Evolutionary conservation across 1,140 invertebrate genomes (phyloP).

Genomic region (Ceratina japonica): DNA sequence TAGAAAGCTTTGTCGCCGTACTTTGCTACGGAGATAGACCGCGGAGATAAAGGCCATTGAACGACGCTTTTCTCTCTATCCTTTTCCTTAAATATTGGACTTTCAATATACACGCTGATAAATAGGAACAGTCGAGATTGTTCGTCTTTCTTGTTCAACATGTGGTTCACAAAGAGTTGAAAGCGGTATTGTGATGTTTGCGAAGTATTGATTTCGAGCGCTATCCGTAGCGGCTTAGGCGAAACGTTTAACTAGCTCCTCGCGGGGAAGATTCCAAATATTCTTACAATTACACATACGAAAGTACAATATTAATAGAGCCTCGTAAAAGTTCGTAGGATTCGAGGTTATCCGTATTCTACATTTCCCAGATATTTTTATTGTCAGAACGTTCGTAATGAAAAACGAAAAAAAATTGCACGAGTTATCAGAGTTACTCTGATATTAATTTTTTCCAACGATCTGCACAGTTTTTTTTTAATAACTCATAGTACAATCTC

Average conservation of each 20-base stretch:
- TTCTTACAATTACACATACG: too few species aligned
- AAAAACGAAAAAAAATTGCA: too few species aligned
- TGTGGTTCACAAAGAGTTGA: slow-evolving; percentile 21
- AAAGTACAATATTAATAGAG: neutral
- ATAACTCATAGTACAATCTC: too few species aligned
- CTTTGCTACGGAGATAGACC: slow-evolving; percentile 29
- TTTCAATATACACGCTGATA: slow-evolving; percentile 26
- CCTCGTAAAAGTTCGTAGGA: too few species aligned
- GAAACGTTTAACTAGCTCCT: neutral
- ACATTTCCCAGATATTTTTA: too few species aligned
- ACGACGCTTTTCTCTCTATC: slow-evolving; percentile 18
- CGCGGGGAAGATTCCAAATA: neutral
- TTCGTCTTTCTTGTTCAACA: slow-evolving; percentile 13
- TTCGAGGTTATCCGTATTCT: too few species aligned
- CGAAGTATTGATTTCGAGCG: slow-evolving; percentile 3
- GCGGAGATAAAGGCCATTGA: slow-evolving; percentile 27
- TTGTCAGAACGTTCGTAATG: too few species aligned
- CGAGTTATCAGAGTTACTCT: too few species aligned
- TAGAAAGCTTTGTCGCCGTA: slow-evolving; percentile 18
- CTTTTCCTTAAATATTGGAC: slow-evolving; percentile 33
- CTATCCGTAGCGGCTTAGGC: neutral
- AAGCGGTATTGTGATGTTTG: slow-evolving; percentile 17
- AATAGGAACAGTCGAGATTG: slow-evolving; percentile 25
- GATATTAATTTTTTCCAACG: neutral
- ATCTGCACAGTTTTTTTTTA: neutral